These are phyloP conservation scores for Periophthalmodon schlosseri DNA, from an alignment of 2,113 vertebrate genomes.

Conservation along the genomic window DNA sequence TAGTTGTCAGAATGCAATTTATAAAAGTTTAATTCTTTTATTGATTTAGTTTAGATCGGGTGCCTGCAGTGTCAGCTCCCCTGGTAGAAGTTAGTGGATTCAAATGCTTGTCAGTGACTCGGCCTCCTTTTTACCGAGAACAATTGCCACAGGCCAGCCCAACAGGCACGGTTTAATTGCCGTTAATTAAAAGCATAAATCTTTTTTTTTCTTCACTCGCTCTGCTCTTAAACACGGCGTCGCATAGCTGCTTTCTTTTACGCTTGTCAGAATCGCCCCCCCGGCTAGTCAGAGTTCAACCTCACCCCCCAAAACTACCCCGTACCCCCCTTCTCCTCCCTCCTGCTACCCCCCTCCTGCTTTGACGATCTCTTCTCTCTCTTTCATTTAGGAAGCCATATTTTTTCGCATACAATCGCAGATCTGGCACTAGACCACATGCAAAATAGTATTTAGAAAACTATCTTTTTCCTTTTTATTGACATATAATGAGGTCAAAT, in stretches of 20 bases:
- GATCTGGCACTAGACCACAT: slow-evolving; percentile 84
- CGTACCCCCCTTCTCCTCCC: background rate
- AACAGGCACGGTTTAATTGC: slow-evolving; percentile 99
- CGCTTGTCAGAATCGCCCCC: slow-evolving; percentile 94
- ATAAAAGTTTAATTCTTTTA: slow-evolving; percentile 99
- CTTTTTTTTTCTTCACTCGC: slow-evolving; percentile 97
- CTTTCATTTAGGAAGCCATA: slow-evolving; percentile 87
- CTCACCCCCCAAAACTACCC: slow-evolving; percentile 46
- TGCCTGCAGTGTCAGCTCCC: slow-evolving; percentile 99
- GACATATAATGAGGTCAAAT: slow-evolving; percentile 99
- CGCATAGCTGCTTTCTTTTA: slow-evolving; percentile 83
- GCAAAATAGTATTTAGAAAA: slow-evolving; percentile 99
- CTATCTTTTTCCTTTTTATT: slow-evolving; percentile 98
- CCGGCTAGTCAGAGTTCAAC: slow-evolving; percentile 92
- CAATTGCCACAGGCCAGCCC: slow-evolving; percentile 99
- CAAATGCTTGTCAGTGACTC: slow-evolving; percentile 99
- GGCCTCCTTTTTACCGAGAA: slow-evolving; percentile 98
- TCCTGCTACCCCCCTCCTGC: background rate
- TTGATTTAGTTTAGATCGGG: slow-evolving; percentile 99
- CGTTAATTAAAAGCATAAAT: slow-evolving; percentile 99
- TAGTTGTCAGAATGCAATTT: slow-evolving; percentile 99
- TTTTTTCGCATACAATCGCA: slow-evolving; percentile 88
- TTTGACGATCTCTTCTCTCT: slow-evolving; percentile 47
- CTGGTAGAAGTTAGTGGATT: slow-evolving; percentile 99
- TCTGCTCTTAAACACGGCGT: slow-evolving; percentile 98